phyloP scores from a whole-genome alignment of 2,888 invertebrate species.

The Agrotis segetum region DNA sequence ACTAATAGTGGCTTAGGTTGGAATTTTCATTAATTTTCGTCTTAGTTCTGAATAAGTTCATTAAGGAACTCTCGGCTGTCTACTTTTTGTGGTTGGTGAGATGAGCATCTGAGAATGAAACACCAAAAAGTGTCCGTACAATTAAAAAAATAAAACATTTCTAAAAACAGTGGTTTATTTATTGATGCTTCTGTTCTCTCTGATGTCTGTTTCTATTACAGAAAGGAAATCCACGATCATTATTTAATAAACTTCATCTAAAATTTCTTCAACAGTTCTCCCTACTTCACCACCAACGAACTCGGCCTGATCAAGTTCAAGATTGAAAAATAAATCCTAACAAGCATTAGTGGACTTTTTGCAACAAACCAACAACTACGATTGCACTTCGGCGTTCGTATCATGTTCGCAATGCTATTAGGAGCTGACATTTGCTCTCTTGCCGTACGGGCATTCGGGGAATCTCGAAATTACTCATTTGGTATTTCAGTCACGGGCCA shows the following conservation, averaged over 20 bases:
- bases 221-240: not conserved
- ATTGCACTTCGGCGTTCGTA: constrained; percentile 80
- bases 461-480: constrained; percentile 90
- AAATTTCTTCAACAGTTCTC: constrained; percentile 9
- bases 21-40: constrained; percentile 70
- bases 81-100: constrained; percentile 8
- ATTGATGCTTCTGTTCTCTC: too few relatives aligned
- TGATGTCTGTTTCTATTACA: not conserved
- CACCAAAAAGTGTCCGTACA: not conserved
- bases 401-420: constrained; percentile 88
- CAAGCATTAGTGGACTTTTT: constrained; percentile 71
- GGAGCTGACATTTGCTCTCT: constrained; percentile 87
- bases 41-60: constrained; percentile 45
- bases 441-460: constrained; percentile 82
- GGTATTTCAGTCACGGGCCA: constrained; percentile 88
- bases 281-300: constrained; percentile 36
- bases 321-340: constrained; percentile 64
- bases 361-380: constrained; percentile 79
- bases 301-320: constrained; percentile 53
- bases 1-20: constrained; percentile 71
- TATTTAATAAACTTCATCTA: constrained; percentile 8
- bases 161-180: not conserved
- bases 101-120: not conserved
- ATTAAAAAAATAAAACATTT: not conserved
- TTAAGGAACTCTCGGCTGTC: constrained; percentile 31